Evolutionary conservation across 2,797 vertebrate species (phyloP).

Genomic region (Cirrhinus molitorella): DNA sequence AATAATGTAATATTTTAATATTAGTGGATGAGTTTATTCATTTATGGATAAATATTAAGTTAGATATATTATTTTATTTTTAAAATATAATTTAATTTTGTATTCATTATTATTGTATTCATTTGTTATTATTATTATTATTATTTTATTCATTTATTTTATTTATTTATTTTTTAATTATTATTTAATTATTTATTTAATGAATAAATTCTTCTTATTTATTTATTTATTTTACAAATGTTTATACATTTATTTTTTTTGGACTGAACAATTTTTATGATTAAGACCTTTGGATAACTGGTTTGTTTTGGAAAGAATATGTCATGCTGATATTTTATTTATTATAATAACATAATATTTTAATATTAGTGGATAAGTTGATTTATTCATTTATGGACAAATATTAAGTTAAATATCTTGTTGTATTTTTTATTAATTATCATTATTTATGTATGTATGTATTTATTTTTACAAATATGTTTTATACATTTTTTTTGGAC

Average conservation of each 20-base stretch:
- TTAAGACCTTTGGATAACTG: background rate
- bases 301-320: background rate
- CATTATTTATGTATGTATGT: no score
- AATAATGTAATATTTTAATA: background rate
- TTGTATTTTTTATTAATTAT: background rate
- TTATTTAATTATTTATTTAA: no score
- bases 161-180: no score
- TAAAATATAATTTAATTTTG: no score
- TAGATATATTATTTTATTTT: background rate
- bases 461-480: no score
- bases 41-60: background rate
- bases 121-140: no score
- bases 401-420: background rate
- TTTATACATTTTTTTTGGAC: no score
- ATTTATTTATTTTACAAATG: no score
- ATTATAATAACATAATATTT: background rate
- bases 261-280: background rate
- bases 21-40: background rate
- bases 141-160: no score
- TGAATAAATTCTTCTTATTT: no score
- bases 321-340: background rate
- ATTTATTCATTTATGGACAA: background rate
- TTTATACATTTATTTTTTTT: no score
- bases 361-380: background rate
- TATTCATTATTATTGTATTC: no score